A percentile compares a stretch with the other conserved stretches of the same genome.
These are phyloP conservation scores for Xylocampa areola DNA, from an alignment of 2,888 invertebrate genomes.

Conservation along the genomic window DNA sequence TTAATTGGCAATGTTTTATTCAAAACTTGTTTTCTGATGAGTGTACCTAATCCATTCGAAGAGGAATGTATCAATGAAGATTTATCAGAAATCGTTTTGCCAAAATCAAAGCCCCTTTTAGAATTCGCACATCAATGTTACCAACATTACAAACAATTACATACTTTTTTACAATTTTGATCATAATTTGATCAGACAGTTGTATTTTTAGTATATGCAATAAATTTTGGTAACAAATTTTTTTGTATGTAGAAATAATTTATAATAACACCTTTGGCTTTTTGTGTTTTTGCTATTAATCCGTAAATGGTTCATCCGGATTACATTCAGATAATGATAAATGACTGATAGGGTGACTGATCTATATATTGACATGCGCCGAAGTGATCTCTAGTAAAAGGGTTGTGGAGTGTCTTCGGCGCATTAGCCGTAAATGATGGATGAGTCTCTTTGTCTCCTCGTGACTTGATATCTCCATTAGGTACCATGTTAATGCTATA, in stretches of 20 bases:
- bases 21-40: slow-evolving; percentile 23
- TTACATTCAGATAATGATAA: slow-evolving; percentile 40
- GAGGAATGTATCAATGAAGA: slow-evolving; percentile 26
- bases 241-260: too few relatives aligned
- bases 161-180: slow-evolving; percentile 2
- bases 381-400: slow-evolving; percentile 70
- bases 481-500: slow-evolving; percentile 47
- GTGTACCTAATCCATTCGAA: slow-evolving; percentile 20
- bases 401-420: slow-evolving; percentile 77
- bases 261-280: too few relatives aligned
- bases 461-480: slow-evolving; percentile 76
- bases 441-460: slow-evolving; percentile 71
- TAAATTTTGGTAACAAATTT: too few relatives aligned
- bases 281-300: not conserved
- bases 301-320: slow-evolving; percentile 15
- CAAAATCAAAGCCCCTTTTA: slow-evolving; percentile 6
- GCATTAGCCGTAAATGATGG: slow-evolving; percentile 84
- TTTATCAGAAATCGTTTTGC: slow-evolving; percentile 17
- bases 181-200: not conserved
- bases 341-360: slow-evolving; percentile 64
- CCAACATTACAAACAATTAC: slow-evolving; percentile 1
- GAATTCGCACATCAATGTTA: not conserved
- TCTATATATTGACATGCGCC: slow-evolving; percentile 63
- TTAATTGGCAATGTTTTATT: slow-evolving; percentile 13
- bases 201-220: not conserved